Evolutionary conservation across 2,113 vertebrate species (phyloP).

Genomic region (Toxotes chatareus): DNA sequence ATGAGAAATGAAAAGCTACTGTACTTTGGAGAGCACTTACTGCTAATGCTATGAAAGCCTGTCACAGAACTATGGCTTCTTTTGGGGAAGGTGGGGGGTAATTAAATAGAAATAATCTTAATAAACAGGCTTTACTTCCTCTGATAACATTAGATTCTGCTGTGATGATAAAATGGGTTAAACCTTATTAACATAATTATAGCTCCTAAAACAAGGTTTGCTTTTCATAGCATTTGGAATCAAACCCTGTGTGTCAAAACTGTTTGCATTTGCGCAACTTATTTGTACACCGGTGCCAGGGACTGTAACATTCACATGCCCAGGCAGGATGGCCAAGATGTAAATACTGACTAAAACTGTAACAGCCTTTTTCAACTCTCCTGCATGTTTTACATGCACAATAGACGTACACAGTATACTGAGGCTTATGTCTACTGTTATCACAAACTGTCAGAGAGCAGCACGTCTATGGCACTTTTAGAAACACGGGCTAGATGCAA

Average conservation of each 20-base stretch:
- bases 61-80: not conserved
- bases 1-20: slow-evolving; percentile 20
- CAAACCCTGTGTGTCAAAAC: too few relatives aligned
- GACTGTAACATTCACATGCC: not conserved
- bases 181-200: not conserved
- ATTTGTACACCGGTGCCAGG: slow-evolving; percentile 7
- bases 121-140: not conserved
- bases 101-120: not conserved
- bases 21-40: not conserved
- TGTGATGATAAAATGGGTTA: not conserved
- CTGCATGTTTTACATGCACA: not conserved
- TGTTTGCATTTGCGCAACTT: slow-evolving; percentile 7
- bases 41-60: not conserved
- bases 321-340: not conserved
- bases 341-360: slow-evolving; percentile 5
- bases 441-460: not conserved
- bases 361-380: not conserved
- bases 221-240: not conserved
- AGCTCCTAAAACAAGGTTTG: not conserved
- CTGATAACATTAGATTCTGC: slow-evolving; percentile 10
- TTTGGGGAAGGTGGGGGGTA: too few relatives aligned
- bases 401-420: not conserved
- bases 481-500: not conserved
- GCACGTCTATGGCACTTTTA: not conserved
- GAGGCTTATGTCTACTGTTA: not conserved